Base-by-base conservation (phyloP, 2,113 vertebrate genomes). In the Mustelus asterias region DNA sequence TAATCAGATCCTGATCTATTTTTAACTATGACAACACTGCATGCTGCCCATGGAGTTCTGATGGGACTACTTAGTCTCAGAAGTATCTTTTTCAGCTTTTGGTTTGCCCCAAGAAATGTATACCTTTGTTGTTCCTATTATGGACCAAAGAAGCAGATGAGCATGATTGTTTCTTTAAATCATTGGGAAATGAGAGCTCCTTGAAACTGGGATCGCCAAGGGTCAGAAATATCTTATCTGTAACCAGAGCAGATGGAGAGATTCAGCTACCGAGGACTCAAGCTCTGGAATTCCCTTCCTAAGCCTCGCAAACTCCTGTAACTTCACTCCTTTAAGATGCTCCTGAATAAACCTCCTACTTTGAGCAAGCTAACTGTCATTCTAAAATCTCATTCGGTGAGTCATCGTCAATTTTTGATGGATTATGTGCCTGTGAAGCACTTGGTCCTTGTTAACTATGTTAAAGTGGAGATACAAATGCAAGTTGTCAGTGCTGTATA, bases 1-100 rank as follows among this genome's bases (percentile, higher is more conserved):
- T 72, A 95, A 95, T 72, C 24, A 72, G 26, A 95, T 95, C 33
- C 41, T 33, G 41, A 95, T 95, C 94, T 76, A 72, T 95, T 95
- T 72, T 72, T 54, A 72, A 70, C 65, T 10, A 44, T 41, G 10
- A 63, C 33, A 95, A 41, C 63, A 29, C 22, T 48, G 48, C 13
- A 70, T 33, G 22, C 41, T 29, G 41, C 48, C 22, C 69, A 72
- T 72, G 29, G 69, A 95, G 44, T 54, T 65, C 58, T 37, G 89
- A 93, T 93, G 89, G 37, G 44, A 95, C 94, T 48, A 41, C 26
- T 95, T 76, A 95, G 67, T 76, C 69, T 13, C 8, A 69, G 90
- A 94, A 70, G 24, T 93, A 93, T 93, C 89, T 20, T 7, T 37
- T 93, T 93, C 89, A 93, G n/a, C 22, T 93, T 93, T 65, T 65